Conservation (phyloP, 2,797 vertebrate genomes). For the Anabacerthia variegaticeps region DNA sequence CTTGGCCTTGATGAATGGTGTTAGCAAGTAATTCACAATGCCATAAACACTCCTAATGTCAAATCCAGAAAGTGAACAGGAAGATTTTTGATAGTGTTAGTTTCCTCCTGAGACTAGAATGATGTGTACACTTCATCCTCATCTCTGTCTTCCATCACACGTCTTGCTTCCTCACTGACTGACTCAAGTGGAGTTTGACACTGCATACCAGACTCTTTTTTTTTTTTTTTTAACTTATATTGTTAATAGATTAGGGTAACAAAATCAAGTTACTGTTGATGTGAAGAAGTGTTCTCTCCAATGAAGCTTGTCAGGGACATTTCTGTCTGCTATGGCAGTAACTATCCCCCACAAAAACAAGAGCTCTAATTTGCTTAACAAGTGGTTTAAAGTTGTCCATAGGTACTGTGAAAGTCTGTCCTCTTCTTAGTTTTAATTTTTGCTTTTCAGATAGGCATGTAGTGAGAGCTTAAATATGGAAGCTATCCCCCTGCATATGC, state of each 20-base stretch:
- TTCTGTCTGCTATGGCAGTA: slow-evolving; percentile 26
- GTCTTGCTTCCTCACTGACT: background rate
- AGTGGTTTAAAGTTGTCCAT: background rate
- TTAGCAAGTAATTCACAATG: background rate
- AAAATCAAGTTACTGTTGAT: slow-evolving; percentile 56
- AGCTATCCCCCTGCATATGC: background rate
- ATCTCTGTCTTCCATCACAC: background rate
- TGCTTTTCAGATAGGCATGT: background rate
- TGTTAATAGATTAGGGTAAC: slow-evolving; percentile 47
- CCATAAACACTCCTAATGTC: background rate
- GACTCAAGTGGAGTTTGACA: slow-evolving; percentile 54
- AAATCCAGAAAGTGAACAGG: background rate
- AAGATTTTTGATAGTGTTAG: background rate
- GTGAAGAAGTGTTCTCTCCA: slow-evolving; percentile 52
- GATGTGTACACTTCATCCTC: background rate
- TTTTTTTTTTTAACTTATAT: slow-evolving; percentile 25
- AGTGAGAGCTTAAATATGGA: background rate
- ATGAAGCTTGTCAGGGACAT: slow-evolving; percentile 37
- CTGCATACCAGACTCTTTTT: background rate
- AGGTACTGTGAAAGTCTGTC: background rate
- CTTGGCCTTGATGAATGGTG: background rate
- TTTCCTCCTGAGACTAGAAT: background rate
- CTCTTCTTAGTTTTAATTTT: background rate
- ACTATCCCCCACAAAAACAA: slow-evolving; percentile 18
- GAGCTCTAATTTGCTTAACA: background rate